phyloP scores from a whole-genome alignment of 30 jellyfish, hydroid and myxozoan genomes.

The Hydra vulgaris region DNA sequence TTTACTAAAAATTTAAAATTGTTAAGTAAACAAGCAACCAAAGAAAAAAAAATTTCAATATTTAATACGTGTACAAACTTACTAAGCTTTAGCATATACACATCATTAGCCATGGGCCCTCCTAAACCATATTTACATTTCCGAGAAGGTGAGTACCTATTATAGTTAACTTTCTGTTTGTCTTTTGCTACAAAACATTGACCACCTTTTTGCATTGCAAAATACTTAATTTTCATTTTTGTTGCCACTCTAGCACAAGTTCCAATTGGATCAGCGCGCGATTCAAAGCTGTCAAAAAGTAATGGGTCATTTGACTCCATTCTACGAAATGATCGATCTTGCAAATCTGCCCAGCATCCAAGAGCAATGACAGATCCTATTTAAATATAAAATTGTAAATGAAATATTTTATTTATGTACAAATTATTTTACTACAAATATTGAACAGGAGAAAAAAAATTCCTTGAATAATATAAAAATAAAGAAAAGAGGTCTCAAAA shows the following conservation, averaged over 20 bases:
- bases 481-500: background rate
- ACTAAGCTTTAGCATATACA: slow-evolving; percentile 42
- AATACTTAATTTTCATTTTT: slow-evolving; percentile 39
- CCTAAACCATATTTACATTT: slow-evolving; percentile 95
- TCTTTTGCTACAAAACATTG: slow-evolving; percentile 82
- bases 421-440: background rate
- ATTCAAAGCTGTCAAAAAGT: slow-evolving; percentile 41
- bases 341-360: slow-evolving; percentile 98
- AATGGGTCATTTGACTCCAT: slow-evolving; percentile 67
- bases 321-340: slow-evolving; percentile 92
- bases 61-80: too few relatives aligned
- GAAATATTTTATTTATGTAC: background rate
- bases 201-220: slow-evolving; percentile 96
- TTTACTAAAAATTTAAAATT: too few relatives aligned
- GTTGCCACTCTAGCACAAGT: slow-evolving; percentile 78
- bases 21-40: too few relatives aligned
- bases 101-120: slow-evolving; percentile 99
- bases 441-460: background rate
- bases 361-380: slow-evolving; percentile 94
- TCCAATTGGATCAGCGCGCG: slow-evolving; percentile 75
- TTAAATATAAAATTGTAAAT: background rate
- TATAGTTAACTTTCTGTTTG: slow-evolving; percentile 22
- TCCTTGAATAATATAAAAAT: background rate
- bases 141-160: slow-evolving; percentile 76
- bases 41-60: too few relatives aligned